These are phyloP conservation scores for Corythornis cristatus DNA, from an alignment of 2,113 vertebrate species.

Conservation along the genomic window DNA sequence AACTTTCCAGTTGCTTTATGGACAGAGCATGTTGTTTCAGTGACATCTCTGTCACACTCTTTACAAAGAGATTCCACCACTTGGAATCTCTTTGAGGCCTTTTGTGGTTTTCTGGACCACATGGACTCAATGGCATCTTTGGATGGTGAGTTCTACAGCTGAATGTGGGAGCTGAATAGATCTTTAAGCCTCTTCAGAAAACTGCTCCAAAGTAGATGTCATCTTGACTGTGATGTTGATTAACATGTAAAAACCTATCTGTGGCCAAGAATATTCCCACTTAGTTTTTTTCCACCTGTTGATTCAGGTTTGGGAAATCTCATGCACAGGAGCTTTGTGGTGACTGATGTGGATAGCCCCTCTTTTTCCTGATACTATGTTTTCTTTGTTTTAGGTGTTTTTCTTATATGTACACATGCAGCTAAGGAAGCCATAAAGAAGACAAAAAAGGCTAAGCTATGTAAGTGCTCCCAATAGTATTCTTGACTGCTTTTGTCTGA, in stretches of 20 bases:
- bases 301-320: not conserved
- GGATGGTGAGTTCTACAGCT: not conserved
- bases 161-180: not conserved
- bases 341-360: not conserved
- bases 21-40: not conserved
- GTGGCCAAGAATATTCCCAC: not conserved
- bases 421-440: constrained; percentile 85
- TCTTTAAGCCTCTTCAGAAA: not conserved
- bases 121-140: not conserved
- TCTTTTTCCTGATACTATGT: not conserved
- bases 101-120: not conserved
- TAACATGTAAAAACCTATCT: not conserved
- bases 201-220: not conserved
- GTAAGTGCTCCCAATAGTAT: constrained; percentile 75
- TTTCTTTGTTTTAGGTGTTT: constrained; percentile 76
- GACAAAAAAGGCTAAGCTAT: constrained; percentile 88
- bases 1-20: not conserved
- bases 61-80: not conserved
- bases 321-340: not conserved
- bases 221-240: not conserved
- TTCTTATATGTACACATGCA: constrained; percentile 77
- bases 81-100: not conserved
- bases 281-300: not conserved
- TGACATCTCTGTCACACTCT: not conserved
- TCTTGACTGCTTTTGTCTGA: not conserved